Evolutionary conservation across 2,797 vertebrate genomes (phyloP), one percentile per base, ranked within the genome.

Genomic region (Anas bernieri): DNA sequence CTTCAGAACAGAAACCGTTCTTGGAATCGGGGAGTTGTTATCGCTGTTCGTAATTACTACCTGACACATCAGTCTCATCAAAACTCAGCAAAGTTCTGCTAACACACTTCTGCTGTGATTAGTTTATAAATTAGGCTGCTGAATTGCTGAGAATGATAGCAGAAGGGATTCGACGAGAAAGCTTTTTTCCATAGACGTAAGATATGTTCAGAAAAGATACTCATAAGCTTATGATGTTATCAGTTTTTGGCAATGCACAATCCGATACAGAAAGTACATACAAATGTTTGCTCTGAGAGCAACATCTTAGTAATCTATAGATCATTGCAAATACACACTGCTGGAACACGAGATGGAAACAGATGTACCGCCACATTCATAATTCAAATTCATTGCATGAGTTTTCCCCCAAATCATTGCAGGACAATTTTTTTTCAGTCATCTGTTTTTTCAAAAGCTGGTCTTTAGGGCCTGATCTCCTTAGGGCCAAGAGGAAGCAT

Each of bases 21-120:
- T 80, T 83, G 56, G 64, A 86, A 64, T 2, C 72, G 46, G 52
- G 63, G n/a, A 91, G 35, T 58, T 90, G 76, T 76, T 94, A 56
- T 52, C 86, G 86, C 78, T 86, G 45, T 82, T 90, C 70, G 89
- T 90, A 96, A 92, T 92, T 94, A 74, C 82, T 81, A 66, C 63
- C 76, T 95, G 70, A 48, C 74, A 73, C 17, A 52, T 41, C 62
- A 73, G 75, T 69, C 90, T 89, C 55, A 94, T 6, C 75, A 91
- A 91, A 96, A 92, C 56, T 77, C 58, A 52, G 68, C 4, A 4
- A 93, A 87, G 43, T 73, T 93, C 76, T 37, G 35, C 63, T 77
- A 79, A 92, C 26, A 78, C 9, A 18, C 14, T 90, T 86, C 55
- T 78, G 39, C 64, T 92, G 59, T 68, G 80, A 84, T 43, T 52